A percentile compares a stretch with the other conserved stretches of the same genome.
Conservation (phyloP, 2,113 vertebrate genomes). For the Podarcis muralis region DNA sequence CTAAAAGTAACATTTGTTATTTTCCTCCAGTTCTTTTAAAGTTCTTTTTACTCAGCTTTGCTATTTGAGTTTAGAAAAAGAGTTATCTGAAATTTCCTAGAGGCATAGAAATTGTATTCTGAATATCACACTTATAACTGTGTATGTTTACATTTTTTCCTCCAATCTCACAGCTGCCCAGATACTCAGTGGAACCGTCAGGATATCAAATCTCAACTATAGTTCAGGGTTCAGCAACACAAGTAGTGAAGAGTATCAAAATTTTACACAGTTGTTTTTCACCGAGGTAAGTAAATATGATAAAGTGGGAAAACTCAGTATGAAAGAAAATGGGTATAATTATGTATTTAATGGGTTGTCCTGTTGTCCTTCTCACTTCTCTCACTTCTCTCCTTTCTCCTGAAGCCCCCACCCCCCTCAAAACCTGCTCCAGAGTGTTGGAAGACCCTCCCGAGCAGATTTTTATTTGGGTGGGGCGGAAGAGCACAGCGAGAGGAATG, state of each 20-base stretch:
- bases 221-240: slow-evolving; percentile 65
- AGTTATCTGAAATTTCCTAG: background rate
- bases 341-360: background rate
- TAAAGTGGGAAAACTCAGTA: background rate
- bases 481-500: too few species aligned
- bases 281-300: slow-evolving; percentile 70
- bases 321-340: background rate
- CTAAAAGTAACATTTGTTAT: background rate
- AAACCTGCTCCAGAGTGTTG: too few species aligned
- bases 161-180: slow-evolving; percentile 71
- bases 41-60: background rate
- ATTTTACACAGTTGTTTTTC: slow-evolving; percentile 73
- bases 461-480: too few species aligned
- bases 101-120: background rate
- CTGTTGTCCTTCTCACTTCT: too few species aligned
- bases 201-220: slow-evolving; percentile 76
- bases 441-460: too few species aligned
- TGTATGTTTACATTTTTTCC: background rate
- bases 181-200: slow-evolving; percentile 71
- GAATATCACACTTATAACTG: rapidly evolving
- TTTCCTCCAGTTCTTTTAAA: background rate
- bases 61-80: background rate
- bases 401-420: too few species aligned
- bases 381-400: too few species aligned
- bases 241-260: slow-evolving; percentile 75